Evolutionary conservation across 64 coral and sea anemone genomes (phyloP), one percentile per base, ranked within the genome.

Genomic region (Anthopleura sola): DNA sequence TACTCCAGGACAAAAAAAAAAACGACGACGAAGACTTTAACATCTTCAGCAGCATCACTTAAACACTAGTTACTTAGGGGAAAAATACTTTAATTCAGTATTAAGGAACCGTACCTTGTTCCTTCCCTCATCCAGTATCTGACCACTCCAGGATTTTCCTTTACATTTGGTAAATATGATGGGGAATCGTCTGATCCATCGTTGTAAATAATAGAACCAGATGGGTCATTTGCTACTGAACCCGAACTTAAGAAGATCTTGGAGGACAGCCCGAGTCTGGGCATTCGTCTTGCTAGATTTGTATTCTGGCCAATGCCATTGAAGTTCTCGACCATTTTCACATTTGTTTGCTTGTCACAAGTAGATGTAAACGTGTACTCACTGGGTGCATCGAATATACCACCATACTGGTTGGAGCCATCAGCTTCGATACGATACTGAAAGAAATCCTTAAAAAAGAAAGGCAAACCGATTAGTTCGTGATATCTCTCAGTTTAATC

Each of bases 81-180:
- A n/a, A n/a, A n/a, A n/a, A n/a, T n/a, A n/a, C n/a, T n/a, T n/a
- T n/a, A n/a, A 19, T 56, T 56, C 20, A 19, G 16, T 19, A 3
- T 56, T 56, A 16, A 17, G 20, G 0, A 56, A 56, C 8, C 31
- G 38, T 31, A 94, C 93, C 93, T 87, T 39, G 93, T 62, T 28
- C 93, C 93, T 28, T 94, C 93, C 86, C 93, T 90, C 88, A 94
- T 94, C 93, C 93, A 94, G 23, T 84, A 83, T 57, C 93, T 83
- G 49, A 94, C 79, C 8, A 94, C 84, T 16, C 38, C 32, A 23
- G 93, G 88, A 15, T 62, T 44, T 62, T 81, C 80, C 36, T 81
- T 94, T 1, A 78, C 68, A 2, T 50, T 51, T 77, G 75, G 64
- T 31, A 94, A 55, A 57, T 95, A 95, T 3, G 75, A 85, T 36